Evolutionary conservation across 2,888 invertebrate species (phyloP).

Genomic region (Spatulosminthurus flaviceps): DNA sequence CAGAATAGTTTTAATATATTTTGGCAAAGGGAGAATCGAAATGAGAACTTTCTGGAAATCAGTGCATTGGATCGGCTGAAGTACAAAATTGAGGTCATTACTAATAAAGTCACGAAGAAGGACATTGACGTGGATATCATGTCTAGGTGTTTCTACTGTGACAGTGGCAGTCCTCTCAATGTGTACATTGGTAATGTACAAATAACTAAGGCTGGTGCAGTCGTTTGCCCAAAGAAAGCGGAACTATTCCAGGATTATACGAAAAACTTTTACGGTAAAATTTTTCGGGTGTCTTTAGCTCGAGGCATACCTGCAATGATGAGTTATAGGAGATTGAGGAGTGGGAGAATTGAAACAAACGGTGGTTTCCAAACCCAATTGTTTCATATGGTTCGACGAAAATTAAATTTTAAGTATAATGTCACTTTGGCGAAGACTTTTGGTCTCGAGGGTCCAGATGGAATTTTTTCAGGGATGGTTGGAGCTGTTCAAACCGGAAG

Average conservation of each 20-base stretch:
- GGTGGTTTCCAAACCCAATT: slow-evolving; percentile 47
- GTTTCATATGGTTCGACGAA: slow-evolving; percentile 33
- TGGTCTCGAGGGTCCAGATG: slow-evolving; percentile 33
- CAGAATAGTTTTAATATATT: slow-evolving; percentile 31
- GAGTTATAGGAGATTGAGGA: slow-evolving; percentile 28
- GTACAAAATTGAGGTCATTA: slow-evolving; percentile 32
- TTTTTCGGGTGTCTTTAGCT: slow-evolving; percentile 18
- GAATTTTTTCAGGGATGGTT: slow-evolving; percentile 44
- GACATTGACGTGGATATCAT: slow-evolving; percentile 7
- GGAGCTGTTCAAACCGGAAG: slow-evolving; percentile 41
- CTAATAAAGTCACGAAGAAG: background rate
- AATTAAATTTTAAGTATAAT: slow-evolving; percentile 41
- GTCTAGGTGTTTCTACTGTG: slow-evolving; percentile 47
- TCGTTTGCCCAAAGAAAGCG: background rate
- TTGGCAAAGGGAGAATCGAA: slow-evolving; percentile 20
- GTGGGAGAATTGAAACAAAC: slow-evolving; percentile 26
- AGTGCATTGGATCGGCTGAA: slow-evolving; percentile 11
- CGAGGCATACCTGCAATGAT: slow-evolving; percentile 46
- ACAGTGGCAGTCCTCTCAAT: slow-evolving; percentile 23
- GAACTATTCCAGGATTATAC: slow-evolving; percentile 45
- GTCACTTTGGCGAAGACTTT: slow-evolving; percentile 23
- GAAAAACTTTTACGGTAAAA: slow-evolving; percentile 40
- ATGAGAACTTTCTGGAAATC: slow-evolving; percentile 15
- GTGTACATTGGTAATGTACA: background rate
- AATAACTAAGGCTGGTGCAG: background rate